These are phyloP conservation scores for Gavia stellata DNA, from an alignment of 2,113 vertebrate genomes.

Conservation along the genomic window DNA sequence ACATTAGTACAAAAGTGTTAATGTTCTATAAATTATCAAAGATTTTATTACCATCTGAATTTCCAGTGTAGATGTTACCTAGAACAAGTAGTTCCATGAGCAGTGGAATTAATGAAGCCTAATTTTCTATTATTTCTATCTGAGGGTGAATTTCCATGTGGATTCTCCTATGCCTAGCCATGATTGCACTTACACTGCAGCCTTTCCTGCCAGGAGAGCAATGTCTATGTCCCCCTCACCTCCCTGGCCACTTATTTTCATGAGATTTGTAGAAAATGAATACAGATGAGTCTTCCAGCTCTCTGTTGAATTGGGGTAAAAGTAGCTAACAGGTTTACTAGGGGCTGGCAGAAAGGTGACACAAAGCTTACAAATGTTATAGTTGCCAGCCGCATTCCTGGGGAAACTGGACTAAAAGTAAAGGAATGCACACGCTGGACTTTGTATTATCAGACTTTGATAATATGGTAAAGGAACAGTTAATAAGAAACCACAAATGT, in stretches of 20 bases:
- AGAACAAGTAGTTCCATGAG: neutral
- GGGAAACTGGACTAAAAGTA: neutral
- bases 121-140: neutral
- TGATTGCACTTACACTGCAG: neutral
- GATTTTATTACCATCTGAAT: neutral
- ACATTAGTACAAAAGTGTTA: neutral
- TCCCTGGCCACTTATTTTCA: neutral
- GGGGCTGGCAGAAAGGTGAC: neutral
- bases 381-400: neutral
- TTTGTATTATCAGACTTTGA: slow-evolving; percentile 39
- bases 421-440: neutral
- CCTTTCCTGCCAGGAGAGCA: neutral
- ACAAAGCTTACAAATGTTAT: neutral
- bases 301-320: neutral
- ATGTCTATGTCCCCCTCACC: neutral
- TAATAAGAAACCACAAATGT: slow-evolving; percentile 33
- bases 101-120: neutral
- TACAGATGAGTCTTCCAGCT: neutral
- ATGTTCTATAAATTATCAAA: neutral
- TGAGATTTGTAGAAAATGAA: neutral
- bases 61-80: neutral
- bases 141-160: neutral
- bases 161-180: neutral
- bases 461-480: slow-evolving; percentile 13
- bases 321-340: neutral